These are phyloP conservation scores for Microtus ochrogaster DNA, from an alignment of 2,113 vertebrate genomes.

Conservation along the genomic window DNA sequence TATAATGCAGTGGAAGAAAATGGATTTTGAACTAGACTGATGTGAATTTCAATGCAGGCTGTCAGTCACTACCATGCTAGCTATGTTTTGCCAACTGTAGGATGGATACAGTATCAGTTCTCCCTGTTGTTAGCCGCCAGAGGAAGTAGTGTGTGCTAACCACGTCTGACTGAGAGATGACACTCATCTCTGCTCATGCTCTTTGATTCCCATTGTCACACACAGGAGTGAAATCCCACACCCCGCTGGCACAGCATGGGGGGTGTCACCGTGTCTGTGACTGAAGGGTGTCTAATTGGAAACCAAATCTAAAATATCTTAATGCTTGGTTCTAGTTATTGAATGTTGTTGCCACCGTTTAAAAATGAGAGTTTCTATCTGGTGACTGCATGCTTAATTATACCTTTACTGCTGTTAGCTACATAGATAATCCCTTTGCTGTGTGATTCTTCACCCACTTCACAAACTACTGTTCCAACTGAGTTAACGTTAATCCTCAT, in stretches of 20 bases:
- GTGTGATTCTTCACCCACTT: neutral
- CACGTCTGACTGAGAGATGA: neutral
- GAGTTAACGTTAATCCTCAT: neutral
- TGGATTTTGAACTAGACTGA: neutral
- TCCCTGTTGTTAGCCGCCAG: neutral
- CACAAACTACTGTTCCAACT: neutral
- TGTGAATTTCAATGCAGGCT: too few species aligned
- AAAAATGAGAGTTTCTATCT: neutral
- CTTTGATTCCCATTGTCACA: neutral
- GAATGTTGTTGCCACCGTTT: neutral
- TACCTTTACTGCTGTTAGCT: too few species aligned
- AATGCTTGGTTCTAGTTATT: neutral
- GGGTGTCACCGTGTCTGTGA: neutral
- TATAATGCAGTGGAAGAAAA: neutral
- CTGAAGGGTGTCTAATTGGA: neutral
- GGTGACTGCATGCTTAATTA: neutral
- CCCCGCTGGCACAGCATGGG: accelerated
- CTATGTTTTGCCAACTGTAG: neutral
- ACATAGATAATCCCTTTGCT: neutral
- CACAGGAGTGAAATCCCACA: neutral
- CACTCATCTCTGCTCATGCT: neutral
- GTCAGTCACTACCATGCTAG: too few species aligned
- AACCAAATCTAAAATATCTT: neutral
- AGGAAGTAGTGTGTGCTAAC: neutral
- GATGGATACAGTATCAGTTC: too few species aligned